A percentile compares a stretch with the other conserved stretches of the same genome.
phyloP scores from a whole-genome alignment of 1,140 invertebrate genomes.

The Chironomus tepperi region DNA sequence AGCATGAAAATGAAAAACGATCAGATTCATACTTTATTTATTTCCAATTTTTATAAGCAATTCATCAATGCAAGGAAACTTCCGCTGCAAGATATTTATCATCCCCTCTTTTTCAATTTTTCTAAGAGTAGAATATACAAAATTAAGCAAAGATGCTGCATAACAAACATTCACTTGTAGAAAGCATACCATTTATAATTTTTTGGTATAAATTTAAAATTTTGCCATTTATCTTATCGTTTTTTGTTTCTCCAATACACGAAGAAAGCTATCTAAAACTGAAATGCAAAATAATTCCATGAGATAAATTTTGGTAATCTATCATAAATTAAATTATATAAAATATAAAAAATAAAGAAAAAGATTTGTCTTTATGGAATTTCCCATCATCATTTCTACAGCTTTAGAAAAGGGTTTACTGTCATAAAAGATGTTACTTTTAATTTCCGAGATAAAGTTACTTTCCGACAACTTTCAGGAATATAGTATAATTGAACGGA shows the following conservation, averaged over 20 bases:
- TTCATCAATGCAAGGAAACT: slow-evolving; percentile 18
- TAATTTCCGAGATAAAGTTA: slow-evolving; percentile 23
- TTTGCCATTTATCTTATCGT: too few relatives aligned
- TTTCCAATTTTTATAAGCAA: slow-evolving; percentile 20
- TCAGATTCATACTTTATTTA: slow-evolving; percentile 19
- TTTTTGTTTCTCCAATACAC: too few relatives aligned
- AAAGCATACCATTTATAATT: too few relatives aligned
- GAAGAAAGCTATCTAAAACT: too few relatives aligned
- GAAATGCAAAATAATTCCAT: too few relatives aligned
- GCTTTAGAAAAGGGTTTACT: neutral
- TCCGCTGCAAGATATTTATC: slow-evolving; percentile 19
- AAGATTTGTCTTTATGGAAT: too few relatives aligned
- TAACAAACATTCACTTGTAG: too few relatives aligned
- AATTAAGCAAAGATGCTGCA: neutral
- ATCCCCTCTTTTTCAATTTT: neutral
- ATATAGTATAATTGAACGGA: slow-evolving; percentile 10
- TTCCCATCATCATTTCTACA: too few relatives aligned
- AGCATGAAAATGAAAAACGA: slow-evolving; percentile 22
- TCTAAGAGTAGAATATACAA: neutral
- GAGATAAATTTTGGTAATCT: too few relatives aligned
- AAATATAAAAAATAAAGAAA: too few relatives aligned
- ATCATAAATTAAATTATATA: too few relatives aligned
- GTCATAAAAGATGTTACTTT: slow-evolving; percentile 1
- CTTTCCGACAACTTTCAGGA: neutral
- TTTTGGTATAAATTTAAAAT: too few relatives aligned